Evolutionary conservation across 2,888 invertebrate species (phyloP).

Genomic region (Agonopterix arenella): DNA sequence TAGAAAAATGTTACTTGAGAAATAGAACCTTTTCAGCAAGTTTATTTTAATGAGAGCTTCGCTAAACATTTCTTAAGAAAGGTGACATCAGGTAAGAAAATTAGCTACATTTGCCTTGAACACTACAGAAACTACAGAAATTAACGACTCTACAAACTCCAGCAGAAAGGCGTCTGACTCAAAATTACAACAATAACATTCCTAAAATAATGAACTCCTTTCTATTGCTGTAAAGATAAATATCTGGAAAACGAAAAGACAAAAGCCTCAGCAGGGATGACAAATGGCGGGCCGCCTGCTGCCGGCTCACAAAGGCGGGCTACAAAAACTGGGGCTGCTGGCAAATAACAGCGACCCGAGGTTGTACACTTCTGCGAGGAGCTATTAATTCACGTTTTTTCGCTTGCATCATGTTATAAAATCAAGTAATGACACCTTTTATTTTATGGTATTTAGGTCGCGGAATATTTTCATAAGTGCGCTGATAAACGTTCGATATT

Average conservation of each 20-base stretch:
- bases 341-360: slow-evolving; percentile 17
- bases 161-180: background rate
- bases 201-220: slow-evolving; percentile 30
- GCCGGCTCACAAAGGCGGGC: slow-evolving; percentile 21
- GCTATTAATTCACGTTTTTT: background rate
- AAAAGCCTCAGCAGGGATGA: slow-evolving; percentile 34
- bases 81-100: too few relatives aligned
- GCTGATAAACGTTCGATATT: too few relatives aligned
- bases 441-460: too few relatives aligned
- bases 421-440: too few relatives aligned
- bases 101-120: background rate
- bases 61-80: too few relatives aligned
- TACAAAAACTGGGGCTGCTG: slow-evolving; percentile 23
- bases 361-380: too few relatives aligned
- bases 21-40: too few relatives aligned
- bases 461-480: too few relatives aligned
- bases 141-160: background rate
- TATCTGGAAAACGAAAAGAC: slow-evolving; percentile 37
- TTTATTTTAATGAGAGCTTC: too few relatives aligned
- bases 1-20: too few relatives aligned
- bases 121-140: background rate
- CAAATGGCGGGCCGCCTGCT: slow-evolving; percentile 27
- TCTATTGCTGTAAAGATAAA: slow-evolving; percentile 32
- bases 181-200: slow-evolving; percentile 17
- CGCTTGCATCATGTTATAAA: too few relatives aligned